Conservation (phyloP, 2,888 invertebrate genomes). For the Pristionchus exspectatus region DNA sequence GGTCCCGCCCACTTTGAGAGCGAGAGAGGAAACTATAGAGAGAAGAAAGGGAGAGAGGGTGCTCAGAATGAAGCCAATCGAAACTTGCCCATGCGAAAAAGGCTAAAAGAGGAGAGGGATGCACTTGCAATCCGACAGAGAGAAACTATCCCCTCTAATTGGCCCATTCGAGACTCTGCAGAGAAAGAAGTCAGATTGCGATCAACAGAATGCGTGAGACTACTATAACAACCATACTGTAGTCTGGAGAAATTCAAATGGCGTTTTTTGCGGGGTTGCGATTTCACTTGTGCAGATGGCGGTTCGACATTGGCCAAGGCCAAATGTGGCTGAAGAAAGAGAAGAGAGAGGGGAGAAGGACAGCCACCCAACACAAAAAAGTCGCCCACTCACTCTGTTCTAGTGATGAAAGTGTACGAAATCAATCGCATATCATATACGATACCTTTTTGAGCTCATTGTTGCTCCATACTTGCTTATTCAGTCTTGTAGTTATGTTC, state of each 20-base stretch:
- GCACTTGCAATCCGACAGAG: neutral
- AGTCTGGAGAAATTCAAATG: neutral
- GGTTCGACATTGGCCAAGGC: neutral
- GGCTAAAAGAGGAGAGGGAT: neutral
- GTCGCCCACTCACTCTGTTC: neutral
- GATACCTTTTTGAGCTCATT: neutral
- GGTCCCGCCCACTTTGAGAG: neutral
- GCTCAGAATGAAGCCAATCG: constrained; percentile 12
- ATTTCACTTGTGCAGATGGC: neutral
- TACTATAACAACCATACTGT: neutral
- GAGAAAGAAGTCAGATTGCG: neutral
- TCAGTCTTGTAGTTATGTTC: neutral
- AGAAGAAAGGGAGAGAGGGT: neutral
- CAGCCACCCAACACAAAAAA: neutral
- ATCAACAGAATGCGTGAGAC: neutral
- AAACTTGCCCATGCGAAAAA: neutral
- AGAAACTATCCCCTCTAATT: neutral
- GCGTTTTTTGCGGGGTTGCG: neutral
- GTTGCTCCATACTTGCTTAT: neutral
- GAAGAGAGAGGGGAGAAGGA: neutral
- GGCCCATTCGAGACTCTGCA: neutral
- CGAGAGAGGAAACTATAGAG: constrained; percentile 29
- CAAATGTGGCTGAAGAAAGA: neutral
- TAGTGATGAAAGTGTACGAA: neutral
- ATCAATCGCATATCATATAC: neutral